These are phyloP conservation scores for Amphiprion percula DNA, from an alignment of 2,113 vertebrate species.

Conservation along the genomic window DNA sequence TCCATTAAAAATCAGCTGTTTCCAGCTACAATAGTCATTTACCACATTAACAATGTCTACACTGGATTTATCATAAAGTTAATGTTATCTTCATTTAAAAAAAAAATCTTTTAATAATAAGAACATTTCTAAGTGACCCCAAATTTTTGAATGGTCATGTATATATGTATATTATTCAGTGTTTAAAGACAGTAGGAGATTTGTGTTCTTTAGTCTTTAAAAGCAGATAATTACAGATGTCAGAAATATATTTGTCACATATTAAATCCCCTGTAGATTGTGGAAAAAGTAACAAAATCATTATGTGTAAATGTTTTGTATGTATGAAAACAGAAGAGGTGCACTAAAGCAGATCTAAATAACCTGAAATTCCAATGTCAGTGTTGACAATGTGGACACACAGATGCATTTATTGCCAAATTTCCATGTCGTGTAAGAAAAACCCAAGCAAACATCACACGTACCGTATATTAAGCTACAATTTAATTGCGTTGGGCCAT, in stretches of 20 bases:
- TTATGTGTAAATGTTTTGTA: background rate
- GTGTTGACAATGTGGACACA: background rate
- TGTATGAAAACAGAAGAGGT: background rate
- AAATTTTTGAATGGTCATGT: too few relatives aligned
- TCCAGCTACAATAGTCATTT: too few relatives aligned
- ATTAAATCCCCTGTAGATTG: background rate
- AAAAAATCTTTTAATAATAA: too few relatives aligned
- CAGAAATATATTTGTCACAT: too few relatives aligned
- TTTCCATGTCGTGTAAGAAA: conserved; percentile 51
- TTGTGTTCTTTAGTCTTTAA: background rate
- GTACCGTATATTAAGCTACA: background rate
- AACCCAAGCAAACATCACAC: conserved; percentile 39
- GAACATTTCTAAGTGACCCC: too few relatives aligned
- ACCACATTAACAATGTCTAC: too few relatives aligned
- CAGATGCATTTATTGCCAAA: background rate
- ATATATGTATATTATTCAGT: background rate
- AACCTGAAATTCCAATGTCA: conserved; percentile 1
- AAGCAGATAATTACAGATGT: background rate
- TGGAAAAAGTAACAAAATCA: background rate
- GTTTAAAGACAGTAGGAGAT: background rate
- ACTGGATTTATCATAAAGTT: too few relatives aligned
- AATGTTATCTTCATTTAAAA: too few relatives aligned
- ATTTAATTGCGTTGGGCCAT: background rate
- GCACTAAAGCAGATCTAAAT: background rate
- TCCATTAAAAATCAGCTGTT: too few relatives aligned